phyloP scores from a whole-genome alignment of 2,113 vertebrate genomes.

The Cyrtonyx montezumae region DNA sequence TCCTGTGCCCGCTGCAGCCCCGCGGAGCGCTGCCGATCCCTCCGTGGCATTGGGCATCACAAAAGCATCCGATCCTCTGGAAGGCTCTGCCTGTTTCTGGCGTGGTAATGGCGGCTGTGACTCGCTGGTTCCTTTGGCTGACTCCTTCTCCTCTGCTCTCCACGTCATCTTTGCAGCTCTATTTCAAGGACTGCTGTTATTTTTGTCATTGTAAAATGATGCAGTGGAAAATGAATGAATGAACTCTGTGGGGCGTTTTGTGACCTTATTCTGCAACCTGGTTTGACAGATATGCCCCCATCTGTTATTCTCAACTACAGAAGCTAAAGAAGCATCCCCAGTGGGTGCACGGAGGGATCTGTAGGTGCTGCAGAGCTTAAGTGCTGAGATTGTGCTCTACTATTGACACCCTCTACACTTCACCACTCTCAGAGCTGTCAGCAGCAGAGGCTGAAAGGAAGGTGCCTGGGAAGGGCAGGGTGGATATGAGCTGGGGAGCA shows the following conservation, averaged over 20 bases:
- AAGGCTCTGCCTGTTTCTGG: background rate
- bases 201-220: background rate
- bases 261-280: background rate
- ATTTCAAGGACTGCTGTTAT: background rate
- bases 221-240: background rate
- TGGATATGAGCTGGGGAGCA: background rate
- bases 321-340: slow-evolving; percentile 47
- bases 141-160: background rate
- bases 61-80: background rate
- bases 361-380: background rate
- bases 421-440: background rate
- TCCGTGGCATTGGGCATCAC: background rate
- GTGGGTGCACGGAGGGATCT: background rate
- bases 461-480: background rate
- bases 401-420: background rate
- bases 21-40: background rate
- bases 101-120: background rate
- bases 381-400: background rate
- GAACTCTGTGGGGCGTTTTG: background rate
- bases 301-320: slow-evolving; percentile 39
- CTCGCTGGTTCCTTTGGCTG: background rate
- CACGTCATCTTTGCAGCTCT: background rate
- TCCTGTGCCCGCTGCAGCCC: background rate
- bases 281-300: background rate
- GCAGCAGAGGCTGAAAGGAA: background rate